Evolutionary conservation across 92 coral and sea anemone species (phyloP), one percentile per base, ranked within the genome.

Genomic region (Porites cylindrica): DNA sequence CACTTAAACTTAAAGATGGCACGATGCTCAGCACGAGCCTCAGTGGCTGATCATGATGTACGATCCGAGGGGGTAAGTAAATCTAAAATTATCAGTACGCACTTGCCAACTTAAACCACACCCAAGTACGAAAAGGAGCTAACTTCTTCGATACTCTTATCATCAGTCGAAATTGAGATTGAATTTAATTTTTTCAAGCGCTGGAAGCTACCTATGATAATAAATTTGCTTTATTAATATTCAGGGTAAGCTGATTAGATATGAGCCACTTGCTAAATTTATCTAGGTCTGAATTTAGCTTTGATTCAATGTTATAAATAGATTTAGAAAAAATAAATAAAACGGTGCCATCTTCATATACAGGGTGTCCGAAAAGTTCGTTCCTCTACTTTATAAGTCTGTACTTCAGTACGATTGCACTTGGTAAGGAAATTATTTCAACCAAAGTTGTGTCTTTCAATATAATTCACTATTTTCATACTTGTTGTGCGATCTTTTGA

Each of bases 181-280:
- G 67, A 62, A 62, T 62, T 62, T 6, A 62, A 62, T 62, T 62
- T 62, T 62, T 62, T 62, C 67, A 62, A 62, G 67, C 67, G 67
- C 67, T 62, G 67, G 67, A 2, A 13, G 67, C 67, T 62, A 62
- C 67, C 67, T 62, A 62, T 62, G 67, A 62, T n/a, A 62, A 62
- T 62, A 62, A 62, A 62, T 62, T 62, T 62, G 67, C 67, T 62
- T 62, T 32, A 32, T 32, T 32, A 32, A 32, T 32, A 32, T 32
- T 32, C 38, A 32, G 38, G 38, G 38, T 32, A 62, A 62, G 67
- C 19, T 62, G 67, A 62, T 62, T 62, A n/a, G 67, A 62, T 62
- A 62, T 62, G 67, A 62, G 67, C 67, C 67, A 62, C 19, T 62
- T 62, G 19, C 67, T 62, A 62, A 62, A 14, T 62, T 62, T 62